phyloP scores from a whole-genome alignment of 2,113 vertebrate species.

The Athene cunicularia region DNA sequence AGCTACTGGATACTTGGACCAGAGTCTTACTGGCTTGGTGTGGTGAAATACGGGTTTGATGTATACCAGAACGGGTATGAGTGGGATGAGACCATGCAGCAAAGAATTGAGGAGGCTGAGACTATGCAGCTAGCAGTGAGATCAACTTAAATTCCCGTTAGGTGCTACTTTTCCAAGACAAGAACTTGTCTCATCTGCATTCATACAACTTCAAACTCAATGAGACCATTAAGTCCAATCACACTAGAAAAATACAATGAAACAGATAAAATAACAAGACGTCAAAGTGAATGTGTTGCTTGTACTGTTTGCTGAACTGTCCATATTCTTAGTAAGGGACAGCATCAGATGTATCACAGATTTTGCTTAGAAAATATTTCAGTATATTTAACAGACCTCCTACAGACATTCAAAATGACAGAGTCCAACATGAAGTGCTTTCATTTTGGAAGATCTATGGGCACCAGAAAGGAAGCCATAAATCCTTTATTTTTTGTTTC shows the following conservation, averaged over 20 bases:
- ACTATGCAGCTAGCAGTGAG: neutral
- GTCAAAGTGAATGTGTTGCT: neutral
- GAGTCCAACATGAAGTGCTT: neutral
- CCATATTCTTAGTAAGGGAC: neutral
- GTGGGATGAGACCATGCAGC: neutral
- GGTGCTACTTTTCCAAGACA: neutral
- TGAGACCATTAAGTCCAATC: neutral
- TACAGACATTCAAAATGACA: neutral
- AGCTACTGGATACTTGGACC: neutral
- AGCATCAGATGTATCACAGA: neutral
- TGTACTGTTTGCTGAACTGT: neutral
- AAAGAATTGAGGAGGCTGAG: neutral
- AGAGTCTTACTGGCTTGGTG: neutral
- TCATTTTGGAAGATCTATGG: neutral
- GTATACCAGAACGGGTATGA: neutral
- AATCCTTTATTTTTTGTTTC: neutral
- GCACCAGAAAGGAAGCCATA: neutral
- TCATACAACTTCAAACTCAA: neutral
- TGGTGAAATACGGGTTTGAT: neutral
- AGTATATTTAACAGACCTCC: neutral
- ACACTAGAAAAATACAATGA: slow-evolving; percentile 13
- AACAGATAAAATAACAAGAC: neutral
- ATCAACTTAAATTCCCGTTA: neutral
- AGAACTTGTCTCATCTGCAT: neutral
- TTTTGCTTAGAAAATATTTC: neutral